These are phyloP conservation scores for Empis livida DNA, from an alignment of 2,888 invertebrate genomes.

Conservation along the genomic window DNA sequence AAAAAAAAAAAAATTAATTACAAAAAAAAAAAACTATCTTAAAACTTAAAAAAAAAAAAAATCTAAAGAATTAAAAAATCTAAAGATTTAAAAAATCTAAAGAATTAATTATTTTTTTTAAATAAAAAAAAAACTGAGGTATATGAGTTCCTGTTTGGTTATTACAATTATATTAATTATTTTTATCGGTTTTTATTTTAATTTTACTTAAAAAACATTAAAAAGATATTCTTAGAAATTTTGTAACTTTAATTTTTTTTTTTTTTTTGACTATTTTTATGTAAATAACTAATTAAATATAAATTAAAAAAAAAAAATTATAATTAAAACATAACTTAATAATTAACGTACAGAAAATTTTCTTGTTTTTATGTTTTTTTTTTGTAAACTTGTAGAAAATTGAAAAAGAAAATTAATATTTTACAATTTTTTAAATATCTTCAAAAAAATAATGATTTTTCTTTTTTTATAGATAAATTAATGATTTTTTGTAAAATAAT, in stretches of 20 bases:
- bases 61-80: too few species aligned
- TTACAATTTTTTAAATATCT: too few species aligned
- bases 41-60: neutral
- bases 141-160: slow-evolving; percentile 31
- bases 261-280: neutral
- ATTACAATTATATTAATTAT: neutral
- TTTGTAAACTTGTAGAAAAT: too few species aligned
- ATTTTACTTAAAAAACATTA: neutral
- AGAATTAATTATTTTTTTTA: neutral
- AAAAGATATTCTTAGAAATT: neutral
- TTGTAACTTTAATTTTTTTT: neutral
- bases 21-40: neutral
- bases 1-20: neutral
- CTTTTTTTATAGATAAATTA: too few species aligned
- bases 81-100: neutral
- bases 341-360: too few species aligned
- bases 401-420: too few species aligned
- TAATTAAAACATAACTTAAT: too few species aligned
- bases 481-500: too few species aligned
- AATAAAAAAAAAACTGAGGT: slow-evolving; percentile 22
- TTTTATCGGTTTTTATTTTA: neutral
- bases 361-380: too few species aligned
- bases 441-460: too few species aligned
- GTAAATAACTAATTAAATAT: neutral
- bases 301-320: neutral